Percentiles rank a stretch among this genome's conserved stretches.
Evolutionary conservation across 2,113 vertebrate species (phyloP).

Genomic region (Nicator chloris): DNA sequence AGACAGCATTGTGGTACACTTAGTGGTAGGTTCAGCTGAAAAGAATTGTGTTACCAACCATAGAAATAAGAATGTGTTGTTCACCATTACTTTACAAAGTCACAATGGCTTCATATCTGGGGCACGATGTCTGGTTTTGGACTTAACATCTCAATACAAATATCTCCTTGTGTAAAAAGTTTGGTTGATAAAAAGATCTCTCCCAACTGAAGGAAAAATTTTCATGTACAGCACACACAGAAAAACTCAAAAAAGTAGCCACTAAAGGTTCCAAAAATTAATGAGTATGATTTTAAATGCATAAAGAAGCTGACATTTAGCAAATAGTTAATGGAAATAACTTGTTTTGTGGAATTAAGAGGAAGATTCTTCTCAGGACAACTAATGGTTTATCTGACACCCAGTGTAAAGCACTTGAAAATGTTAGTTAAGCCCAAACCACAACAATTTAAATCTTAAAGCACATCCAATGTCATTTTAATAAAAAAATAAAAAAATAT

Average conservation of each 20-base stretch:
- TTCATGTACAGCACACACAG: fast-evolving
- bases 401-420: neutral
- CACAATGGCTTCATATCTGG: neutral
- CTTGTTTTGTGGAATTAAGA: neutral
- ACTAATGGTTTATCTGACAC: neutral
- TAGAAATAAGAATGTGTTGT: neutral
- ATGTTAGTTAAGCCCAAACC: neutral
- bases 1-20: neutral
- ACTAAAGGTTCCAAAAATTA: neutral
- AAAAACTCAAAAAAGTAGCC: neutral
- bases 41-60: neutral
- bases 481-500: neutral
- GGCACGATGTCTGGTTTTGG: neutral
- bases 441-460: neutral
- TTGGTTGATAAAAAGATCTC: neutral
- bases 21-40: neutral
- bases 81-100: neutral
- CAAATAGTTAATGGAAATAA: neutral
- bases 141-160: neutral
- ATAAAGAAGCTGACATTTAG: neutral
- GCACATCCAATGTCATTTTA: neutral
- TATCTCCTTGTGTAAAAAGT: neutral
- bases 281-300: neutral
- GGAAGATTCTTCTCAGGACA: neutral
- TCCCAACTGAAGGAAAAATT: neutral